phyloP scores from a whole-genome alignment of 2,888 invertebrate genomes.

The Epiblema foenella region DNA sequence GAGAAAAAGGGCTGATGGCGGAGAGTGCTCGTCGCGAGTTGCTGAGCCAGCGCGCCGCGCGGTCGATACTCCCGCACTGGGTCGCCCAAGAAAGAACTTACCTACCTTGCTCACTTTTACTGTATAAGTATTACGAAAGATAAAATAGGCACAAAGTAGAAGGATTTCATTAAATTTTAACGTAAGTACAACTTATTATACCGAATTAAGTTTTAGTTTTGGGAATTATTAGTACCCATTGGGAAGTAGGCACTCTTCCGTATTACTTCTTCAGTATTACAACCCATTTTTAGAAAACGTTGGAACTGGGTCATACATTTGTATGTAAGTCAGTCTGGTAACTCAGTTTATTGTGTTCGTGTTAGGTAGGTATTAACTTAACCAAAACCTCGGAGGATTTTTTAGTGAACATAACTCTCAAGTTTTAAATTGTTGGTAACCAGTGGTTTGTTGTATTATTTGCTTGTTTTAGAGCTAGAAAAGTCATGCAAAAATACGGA shows the following conservation, averaged over 20 bases:
- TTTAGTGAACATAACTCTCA: too few relatives aligned
- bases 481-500: too few relatives aligned
- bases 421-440: too few relatives aligned
- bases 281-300: background rate
- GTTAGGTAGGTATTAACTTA: too few relatives aligned
- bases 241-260: too few relatives aligned
- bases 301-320: background rate
- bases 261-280: too few relatives aligned
- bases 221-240: too few relatives aligned
- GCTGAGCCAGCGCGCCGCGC: conserved; percentile 29
- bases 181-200: too few relatives aligned
- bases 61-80: conserved; percentile 37
- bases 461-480: too few relatives aligned
- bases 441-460: too few relatives aligned
- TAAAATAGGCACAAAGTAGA: background rate
- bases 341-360: background rate
- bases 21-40: background rate
- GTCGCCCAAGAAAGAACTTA: conserved; percentile 22
- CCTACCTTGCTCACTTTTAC: conserved; percentile 11
- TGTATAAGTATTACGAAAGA: background rate
- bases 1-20: conserved; percentile 26
- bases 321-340: background rate
- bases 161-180: background rate
- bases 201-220: too few relatives aligned
- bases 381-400: too few relatives aligned